Percentiles rank a stretch among this genome's conserved stretches.
phyloP scores from a whole-genome alignment of 2,888 invertebrate species.

The Acanthosepion esculentum region DNA sequence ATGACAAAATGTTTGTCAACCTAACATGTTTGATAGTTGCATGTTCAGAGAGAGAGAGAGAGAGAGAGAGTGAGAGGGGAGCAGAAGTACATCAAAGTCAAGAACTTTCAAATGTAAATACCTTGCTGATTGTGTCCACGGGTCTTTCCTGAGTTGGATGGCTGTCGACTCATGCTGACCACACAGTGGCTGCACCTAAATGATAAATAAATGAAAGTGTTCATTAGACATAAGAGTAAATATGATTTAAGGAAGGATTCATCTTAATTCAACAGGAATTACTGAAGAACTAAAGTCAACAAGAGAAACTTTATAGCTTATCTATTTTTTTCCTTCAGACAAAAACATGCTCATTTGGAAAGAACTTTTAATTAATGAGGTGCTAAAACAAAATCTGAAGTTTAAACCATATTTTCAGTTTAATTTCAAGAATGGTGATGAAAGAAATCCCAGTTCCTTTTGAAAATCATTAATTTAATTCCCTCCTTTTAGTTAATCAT shows the following conservation, averaged over 20 bases:
- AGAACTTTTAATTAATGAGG: no score
- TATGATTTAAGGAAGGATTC: no score
- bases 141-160: conserved; percentile 53
- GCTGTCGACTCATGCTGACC: conserved; percentile 54
- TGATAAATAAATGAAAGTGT: background rate
- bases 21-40: background rate
- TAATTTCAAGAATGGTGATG: no score
- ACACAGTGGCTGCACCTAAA: conserved; percentile 40
- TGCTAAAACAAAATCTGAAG: no score
- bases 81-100: background rate
- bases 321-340: no score
- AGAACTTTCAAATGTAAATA: background rate
- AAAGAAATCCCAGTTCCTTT: no score
- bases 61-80: background rate
- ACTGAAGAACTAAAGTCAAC: background rate
- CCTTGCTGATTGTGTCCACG: conserved; percentile 47
- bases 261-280: no score
- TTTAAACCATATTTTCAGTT: no score
- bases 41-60: background rate
- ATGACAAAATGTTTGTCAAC: background rate
- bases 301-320: background rate
- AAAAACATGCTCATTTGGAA: no score
- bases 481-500: no score
- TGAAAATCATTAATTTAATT: no score
- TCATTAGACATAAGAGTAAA: background rate